Base-by-base conservation (phyloP, 2,113 vertebrate genomes). In the Capreolus pygargus region DNA sequence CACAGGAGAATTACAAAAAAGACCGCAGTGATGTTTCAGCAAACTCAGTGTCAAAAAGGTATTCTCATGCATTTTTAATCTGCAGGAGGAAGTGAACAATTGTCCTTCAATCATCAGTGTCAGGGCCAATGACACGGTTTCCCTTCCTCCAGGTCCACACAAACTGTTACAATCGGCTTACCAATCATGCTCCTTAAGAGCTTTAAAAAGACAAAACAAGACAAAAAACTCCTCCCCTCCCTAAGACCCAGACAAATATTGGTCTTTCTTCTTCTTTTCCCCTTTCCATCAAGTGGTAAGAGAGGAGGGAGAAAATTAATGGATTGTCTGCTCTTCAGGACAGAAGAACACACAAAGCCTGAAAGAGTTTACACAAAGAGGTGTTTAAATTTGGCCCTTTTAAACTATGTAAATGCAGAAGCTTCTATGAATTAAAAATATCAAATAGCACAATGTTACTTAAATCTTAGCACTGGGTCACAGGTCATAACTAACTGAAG, bases 41-140 rank as follows among this genome's bases (percentile, higher is more conserved):
- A 98, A 97, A 98, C 61, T 55, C 33, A 27, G 67, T 58, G 97
- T 98, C 97, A 98, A 93, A 97, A 98, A 94, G 96, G 97, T 95
- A 67, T 36, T 97, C 92, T 97, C 90, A 10, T 92, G 95, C 95
- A 97, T 98, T 98, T 98, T 98, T 97, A 98, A 95, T 95, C 88
- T 83, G 7, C 83, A 92, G 0, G 1, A 83, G 76, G 50, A 97
- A 95, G 89, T 1, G 0, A 95, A 95, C 78, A 76, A 97, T 47
- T 55, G 25, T 89, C 95, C 96, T 93, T 86, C 54, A 28, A 43
- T 74, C 91, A 97, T 67, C 97, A 90, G 67, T 1, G 11, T 88
- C 95, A 91, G 64, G 30, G 28, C 36, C 88, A 89, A 70, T 6
- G 16, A 54, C 61, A 64, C 3, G 4, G 78, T 25, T n/a, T 30